A percentile compares a stretch with the other conserved stretches of the same genome.
Evolutionary conservation across 2,888 invertebrate genomes (phyloP).

Genomic region (Cephus spinipes): DNA sequence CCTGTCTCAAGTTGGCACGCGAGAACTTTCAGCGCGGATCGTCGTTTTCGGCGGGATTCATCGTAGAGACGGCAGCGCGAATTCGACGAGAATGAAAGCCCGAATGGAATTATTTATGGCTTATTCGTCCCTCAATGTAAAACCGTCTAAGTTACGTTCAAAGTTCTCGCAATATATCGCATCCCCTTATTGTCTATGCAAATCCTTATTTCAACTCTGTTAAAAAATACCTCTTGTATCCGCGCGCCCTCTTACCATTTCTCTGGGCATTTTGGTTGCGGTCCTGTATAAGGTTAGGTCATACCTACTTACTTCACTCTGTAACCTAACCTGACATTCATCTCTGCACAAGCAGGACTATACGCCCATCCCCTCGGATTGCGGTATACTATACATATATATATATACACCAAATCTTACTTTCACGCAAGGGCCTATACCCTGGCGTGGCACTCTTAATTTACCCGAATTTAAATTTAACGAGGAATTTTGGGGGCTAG

Average conservation of each 20-base stretch:
- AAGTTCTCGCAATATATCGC: conserved; percentile 55
- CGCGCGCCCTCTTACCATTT: conserved; percentile 14
- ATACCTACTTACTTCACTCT: not conserved
- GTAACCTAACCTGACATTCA: not conserved
- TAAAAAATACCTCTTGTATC: conserved; percentile 51
- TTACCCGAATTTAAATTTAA: conserved; percentile 55
- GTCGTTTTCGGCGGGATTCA: not conserved
- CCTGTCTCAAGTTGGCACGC: not conserved
- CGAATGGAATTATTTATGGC: conserved; percentile 54
- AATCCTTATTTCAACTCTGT: conserved; percentile 56
- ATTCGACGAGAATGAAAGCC: conserved; percentile 19
- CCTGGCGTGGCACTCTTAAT: conserved; percentile 33
- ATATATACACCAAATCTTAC: conserved; percentile 22
- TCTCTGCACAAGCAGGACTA: not conserved
- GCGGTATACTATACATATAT: not conserved
- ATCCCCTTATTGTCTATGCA: conserved; percentile 55
- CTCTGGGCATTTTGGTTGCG: not conserved
- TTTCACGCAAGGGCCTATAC: conserved; percentile 25
- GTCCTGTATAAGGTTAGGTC: not conserved
- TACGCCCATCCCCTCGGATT: not conserved
- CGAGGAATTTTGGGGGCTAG: conserved; percentile 33
- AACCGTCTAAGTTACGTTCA: conserved; percentile 38
- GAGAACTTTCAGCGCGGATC: not conserved
- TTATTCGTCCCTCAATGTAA: conserved; percentile 45
- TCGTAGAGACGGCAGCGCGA: not conserved